Evolutionary conservation across 2,888 invertebrate genomes (phyloP).

Genomic region (Sepioteuthis lessoniana): DNA sequence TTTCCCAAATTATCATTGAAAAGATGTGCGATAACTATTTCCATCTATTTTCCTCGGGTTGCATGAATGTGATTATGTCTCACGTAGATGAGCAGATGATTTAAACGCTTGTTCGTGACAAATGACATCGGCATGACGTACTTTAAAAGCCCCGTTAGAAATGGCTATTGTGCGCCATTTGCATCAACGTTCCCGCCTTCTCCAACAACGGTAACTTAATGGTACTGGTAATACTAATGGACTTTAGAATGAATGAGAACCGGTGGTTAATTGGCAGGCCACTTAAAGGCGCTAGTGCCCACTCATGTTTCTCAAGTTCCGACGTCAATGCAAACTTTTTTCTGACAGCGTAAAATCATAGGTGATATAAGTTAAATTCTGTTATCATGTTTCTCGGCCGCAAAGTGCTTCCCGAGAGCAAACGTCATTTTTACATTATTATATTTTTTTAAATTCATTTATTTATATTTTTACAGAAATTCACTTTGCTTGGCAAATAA

Average conservation of each 20-base stretch:
- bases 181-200: not conserved
- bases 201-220: not conserved
- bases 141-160: not conserved
- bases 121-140: not conserved
- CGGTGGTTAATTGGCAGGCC: not conserved
- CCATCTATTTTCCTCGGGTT: not conserved
- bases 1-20: too few relatives aligned
- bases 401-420: not conserved
- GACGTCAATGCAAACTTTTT: not conserved
- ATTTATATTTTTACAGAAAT: too few relatives aligned
- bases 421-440: not conserved
- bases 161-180: not conserved
- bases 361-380: not conserved
- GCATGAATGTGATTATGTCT: not conserved
- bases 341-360: not conserved
- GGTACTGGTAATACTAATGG: conserved; percentile 9
- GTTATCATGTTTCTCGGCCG: not conserved
- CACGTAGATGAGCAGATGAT: not conserved
- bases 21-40: not conserved
- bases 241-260: not conserved
- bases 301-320: conserved; percentile 2
- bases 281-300: not conserved
- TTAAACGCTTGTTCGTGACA: not conserved
- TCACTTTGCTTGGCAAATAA: too few relatives aligned
- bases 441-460: too few relatives aligned